phyloP scores from a whole-genome alignment of 2,797 vertebrate genomes.

The Pampus argenteus region DNA sequence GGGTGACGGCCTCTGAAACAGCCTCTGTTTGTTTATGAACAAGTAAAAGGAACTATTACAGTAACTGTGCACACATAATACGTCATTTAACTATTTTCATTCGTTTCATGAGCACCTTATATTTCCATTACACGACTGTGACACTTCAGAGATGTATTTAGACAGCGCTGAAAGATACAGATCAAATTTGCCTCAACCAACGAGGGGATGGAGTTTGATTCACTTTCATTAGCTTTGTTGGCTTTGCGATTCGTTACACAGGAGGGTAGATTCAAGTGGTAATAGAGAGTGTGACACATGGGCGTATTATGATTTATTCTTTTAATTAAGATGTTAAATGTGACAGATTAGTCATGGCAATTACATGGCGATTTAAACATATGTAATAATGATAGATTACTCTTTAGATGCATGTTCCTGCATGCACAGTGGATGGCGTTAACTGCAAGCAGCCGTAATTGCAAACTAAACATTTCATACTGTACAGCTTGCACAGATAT shows the following conservation, averaged over 20 bases:
- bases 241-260: constrained; percentile 59
- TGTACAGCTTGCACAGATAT: background rate
- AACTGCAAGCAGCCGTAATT: background rate
- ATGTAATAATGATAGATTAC: constrained; percentile 41
- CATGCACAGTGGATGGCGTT: constrained; percentile 8
- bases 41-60: constrained; percentile 25
- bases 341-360: constrained; percentile 65
- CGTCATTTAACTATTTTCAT: constrained; percentile 27
- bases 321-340: constrained; percentile 71
- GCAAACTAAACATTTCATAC: constrained; percentile 36
- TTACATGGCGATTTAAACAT: constrained; percentile 67
- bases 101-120: constrained; percentile 12
- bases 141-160: constrained; percentile 34
- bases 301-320: constrained; percentile 68
- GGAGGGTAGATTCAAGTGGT: constrained; percentile 49
- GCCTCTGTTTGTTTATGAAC: constrained; percentile 52
- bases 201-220: constrained; percentile 54
- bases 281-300: constrained; percentile 50
- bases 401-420: constrained; percentile 15
- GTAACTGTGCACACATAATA: constrained; percentile 26
- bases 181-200: constrained; percentile 61
- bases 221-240: constrained; percentile 70
- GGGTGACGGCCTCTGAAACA: constrained; percentile 45
- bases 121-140: constrained; percentile 27
- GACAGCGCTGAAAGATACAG: constrained; percentile 50